A percentile compares a stretch with the other conserved stretches of the same genome.
Evolutionary conservation across 2,113 vertebrate genomes (phyloP).

Genomic region (Scopus umbretta): DNA sequence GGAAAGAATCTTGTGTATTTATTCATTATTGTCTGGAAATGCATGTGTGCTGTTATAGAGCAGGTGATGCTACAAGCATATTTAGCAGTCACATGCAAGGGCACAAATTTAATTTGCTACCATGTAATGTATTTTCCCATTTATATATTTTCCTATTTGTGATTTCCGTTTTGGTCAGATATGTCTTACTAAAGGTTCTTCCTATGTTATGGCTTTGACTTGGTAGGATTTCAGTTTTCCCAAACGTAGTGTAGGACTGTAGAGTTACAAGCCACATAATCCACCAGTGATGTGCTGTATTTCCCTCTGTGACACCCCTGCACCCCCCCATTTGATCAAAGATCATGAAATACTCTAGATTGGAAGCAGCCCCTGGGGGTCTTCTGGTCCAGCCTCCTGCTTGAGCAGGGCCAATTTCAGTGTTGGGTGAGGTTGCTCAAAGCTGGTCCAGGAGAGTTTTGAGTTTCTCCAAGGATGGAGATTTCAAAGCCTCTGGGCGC

Average conservation of each 20-base stretch:
- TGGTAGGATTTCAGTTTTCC: not conserved
- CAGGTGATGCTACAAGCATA: not conserved
- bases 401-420: not conserved
- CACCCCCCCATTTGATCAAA: not conserved
- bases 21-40: not conserved
- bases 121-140: rapidly evolving
- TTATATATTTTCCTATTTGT: not conserved
- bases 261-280: not conserved
- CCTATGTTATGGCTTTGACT: not conserved
- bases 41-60: not conserved
- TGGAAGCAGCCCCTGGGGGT: not conserved
- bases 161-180: not conserved
- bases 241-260: not conserved
- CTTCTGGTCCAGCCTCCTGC: not conserved
- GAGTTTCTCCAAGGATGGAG: not conserved
- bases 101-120: not conserved
- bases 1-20: not conserved
- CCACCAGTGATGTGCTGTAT: not conserved
- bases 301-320: not conserved
- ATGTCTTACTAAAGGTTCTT: not conserved
- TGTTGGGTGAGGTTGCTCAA: not conserved
- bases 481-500: not conserved
- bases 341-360: not conserved
- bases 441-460: not conserved
- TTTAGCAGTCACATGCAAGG: not conserved